Evolutionary conservation across 2,888 invertebrate genomes (phyloP), one percentile per base, ranked within the genome.

Genomic region (Hydrotaea cyrtoneurina): DNA sequence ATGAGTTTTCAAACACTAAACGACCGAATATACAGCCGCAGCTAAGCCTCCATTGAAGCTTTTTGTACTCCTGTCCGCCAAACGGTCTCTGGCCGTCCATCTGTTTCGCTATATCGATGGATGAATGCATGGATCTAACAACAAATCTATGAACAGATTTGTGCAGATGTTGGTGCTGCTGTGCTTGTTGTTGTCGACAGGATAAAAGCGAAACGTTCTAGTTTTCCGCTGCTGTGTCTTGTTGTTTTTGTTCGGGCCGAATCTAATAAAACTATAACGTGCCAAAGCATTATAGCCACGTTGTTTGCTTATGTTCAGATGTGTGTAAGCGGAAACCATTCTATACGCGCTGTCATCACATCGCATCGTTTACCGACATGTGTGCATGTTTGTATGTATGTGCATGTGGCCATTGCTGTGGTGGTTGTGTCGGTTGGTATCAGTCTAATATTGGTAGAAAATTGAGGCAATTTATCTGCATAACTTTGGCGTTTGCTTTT

Each of bases 401-500:
- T 31, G 39, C 39, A 7, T 73, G 21, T 69, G 36, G 53, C 19
- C 21, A 55, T 76, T 55, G 53, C 3, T 31, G 31, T 53, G 19
- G 10, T 57, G 10, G 26, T 23, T 13, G 11, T 74, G 59, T 74
- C 81, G 72, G 75, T 62, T 62, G 50, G 13, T 73, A 69, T 74
- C 77, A 79, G 78, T 81, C 78, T 85, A 79, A 81, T 79, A 69
- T 73, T 79, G 76, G 66, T 79, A 73, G 76, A 76, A 79, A 77
- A 85, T 85, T 81, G 59, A 74, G 76, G 77, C 79, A 85, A 85
- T 85, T 85, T 85, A 85, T 85, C 85, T 85, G 69, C 76, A 79
- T 79, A 74, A 71, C 69, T 80, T 69, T 82, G 79, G 66, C 66
- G 76, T 79, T 85, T 79, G 85, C 81, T 85, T 82, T 85, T 82